A percentile compares a stretch with the other conserved stretches of the same genome.
Evolutionary conservation across 1,140 invertebrate species (phyloP).

Genomic region (Achroia grisella): DNA sequence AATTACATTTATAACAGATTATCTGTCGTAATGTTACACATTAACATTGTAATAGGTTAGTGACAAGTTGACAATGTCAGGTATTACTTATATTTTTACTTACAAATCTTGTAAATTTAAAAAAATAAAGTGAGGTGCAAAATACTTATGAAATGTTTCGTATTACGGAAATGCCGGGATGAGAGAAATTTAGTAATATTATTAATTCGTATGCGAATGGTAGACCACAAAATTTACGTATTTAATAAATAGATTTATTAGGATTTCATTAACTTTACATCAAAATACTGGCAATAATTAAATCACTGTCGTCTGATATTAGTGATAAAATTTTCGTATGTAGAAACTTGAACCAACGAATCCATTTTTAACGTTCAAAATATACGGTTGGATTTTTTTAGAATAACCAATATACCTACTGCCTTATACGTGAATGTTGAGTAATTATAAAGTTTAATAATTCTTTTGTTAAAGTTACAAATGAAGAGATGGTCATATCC

Average conservation of each 20-base stretch:
- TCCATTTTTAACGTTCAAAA: not conserved
- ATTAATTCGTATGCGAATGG: slow-evolving; percentile 13
- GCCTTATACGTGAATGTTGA: slow-evolving; percentile 35
- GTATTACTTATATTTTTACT: too few relatives aligned
- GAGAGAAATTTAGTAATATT: slow-evolving; percentile 26
- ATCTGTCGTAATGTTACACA: too few relatives aligned
- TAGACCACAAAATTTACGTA: slow-evolving; percentile 12
- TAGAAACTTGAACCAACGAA: slow-evolving; percentile 4
- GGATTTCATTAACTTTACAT: slow-evolving; percentile 1
- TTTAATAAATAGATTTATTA: not conserved
- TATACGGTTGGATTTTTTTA: slow-evolving; percentile 7
- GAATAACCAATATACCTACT: slow-evolving; percentile 28
- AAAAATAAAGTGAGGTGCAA: slow-evolving; percentile 10
- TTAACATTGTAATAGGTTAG: too few relatives aligned
- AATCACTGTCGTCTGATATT: slow-evolving; percentile 11
- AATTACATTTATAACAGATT: too few relatives aligned
- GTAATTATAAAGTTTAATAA: slow-evolving; percentile 19
- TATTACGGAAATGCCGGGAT: slow-evolving; percentile 12
- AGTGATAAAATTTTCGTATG: slow-evolving; percentile 7
- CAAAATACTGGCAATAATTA: slow-evolving; percentile 10
- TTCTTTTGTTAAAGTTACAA: slow-evolving; percentile 26
- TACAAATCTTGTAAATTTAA: slow-evolving; percentile 2
- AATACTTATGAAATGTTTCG: slow-evolving; percentile 18
- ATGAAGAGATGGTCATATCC: slow-evolving; percentile 6
- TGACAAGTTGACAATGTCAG: too few relatives aligned